These are phyloP conservation scores for Florisuga fusca DNA, from an alignment of 2,797 vertebrate genomes.

Conservation along the genomic window DNA sequence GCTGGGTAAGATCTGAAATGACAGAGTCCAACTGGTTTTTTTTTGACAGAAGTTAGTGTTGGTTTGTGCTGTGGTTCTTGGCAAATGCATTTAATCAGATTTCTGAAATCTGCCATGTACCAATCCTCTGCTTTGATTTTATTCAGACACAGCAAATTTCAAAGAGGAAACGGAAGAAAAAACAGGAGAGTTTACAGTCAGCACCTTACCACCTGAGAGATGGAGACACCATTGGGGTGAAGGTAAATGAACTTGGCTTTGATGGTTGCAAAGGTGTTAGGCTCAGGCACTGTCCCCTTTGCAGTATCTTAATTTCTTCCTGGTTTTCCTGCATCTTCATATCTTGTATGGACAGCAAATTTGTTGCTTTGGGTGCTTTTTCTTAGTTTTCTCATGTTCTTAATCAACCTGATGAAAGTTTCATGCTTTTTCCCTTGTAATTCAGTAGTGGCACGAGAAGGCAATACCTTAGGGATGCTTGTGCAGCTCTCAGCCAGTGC, in stretches of 20 bases:
- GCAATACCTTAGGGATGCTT: neutral
- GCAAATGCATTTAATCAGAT: neutral
- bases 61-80: neutral
- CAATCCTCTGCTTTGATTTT: neutral
- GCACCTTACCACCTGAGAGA: constrained; percentile 91
- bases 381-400: neutral
- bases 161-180: constrained; percentile 90
- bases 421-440: neutral
- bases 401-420: neutral
- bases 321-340: neutral
- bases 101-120: neutral
- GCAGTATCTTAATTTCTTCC: neutral
- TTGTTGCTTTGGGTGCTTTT: neutral
- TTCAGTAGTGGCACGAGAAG: neutral
- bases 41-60: neutral
- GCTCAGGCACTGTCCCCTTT: neutral
- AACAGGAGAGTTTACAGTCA: constrained; percentile 86
- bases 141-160: constrained; percentile 89
- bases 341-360: neutral
- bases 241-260: constrained; percentile 78
- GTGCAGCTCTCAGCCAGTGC: neutral
- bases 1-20: constrained; percentile 83
- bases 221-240: constrained; percentile 90
- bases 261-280: neutral
- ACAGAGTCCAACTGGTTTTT: neutral